Evolutionary conservation across 2,797 vertebrate genomes (phyloP).

Genomic region (Danio tinwini): DNA sequence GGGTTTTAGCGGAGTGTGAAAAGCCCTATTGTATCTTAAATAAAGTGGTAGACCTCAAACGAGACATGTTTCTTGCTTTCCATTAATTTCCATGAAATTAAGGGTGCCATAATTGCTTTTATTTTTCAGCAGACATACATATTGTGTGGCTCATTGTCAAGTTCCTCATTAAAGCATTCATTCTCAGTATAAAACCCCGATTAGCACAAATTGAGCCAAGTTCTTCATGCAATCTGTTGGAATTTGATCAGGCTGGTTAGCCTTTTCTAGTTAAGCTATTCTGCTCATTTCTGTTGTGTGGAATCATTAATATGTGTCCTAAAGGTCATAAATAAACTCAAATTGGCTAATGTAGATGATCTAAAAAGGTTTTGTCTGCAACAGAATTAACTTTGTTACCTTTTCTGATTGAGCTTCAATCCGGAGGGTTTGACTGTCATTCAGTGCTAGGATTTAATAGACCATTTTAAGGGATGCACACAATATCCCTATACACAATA

Average conservation of each 20-base stretch:
- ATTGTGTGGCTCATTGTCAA: not conserved
- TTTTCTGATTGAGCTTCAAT: not conserved
- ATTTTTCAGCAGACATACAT: not conserved
- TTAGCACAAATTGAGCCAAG: not conserved
- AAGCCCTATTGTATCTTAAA: not conserved
- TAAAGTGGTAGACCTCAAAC: constrained; percentile 15
- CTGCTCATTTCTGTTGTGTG: not conserved
- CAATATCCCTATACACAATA: too few species aligned
- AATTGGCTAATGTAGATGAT: not conserved
- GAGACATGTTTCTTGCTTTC: constrained; percentile 18
- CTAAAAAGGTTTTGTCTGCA: not conserved
- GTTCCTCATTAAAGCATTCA: not conserved
- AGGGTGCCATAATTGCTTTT: not conserved
- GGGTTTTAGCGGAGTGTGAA: too few species aligned
- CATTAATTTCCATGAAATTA: constrained; percentile 35
- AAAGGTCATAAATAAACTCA: constrained; percentile 28
- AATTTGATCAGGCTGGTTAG: constrained; percentile 1
- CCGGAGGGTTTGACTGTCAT: constrained; percentile 34
- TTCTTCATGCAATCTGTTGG: not conserved
- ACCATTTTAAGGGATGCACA: too few species aligned
- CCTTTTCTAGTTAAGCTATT: not conserved
- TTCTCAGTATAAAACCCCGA: not conserved
- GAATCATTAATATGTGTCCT: constrained; percentile 3
- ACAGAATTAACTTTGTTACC: not conserved
- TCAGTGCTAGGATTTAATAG: constrained; percentile 54